Evolutionary conservation across 2,888 invertebrate species (phyloP), one percentile per base, ranked within the genome.

Genomic region (Erebia aethiops): DNA sequence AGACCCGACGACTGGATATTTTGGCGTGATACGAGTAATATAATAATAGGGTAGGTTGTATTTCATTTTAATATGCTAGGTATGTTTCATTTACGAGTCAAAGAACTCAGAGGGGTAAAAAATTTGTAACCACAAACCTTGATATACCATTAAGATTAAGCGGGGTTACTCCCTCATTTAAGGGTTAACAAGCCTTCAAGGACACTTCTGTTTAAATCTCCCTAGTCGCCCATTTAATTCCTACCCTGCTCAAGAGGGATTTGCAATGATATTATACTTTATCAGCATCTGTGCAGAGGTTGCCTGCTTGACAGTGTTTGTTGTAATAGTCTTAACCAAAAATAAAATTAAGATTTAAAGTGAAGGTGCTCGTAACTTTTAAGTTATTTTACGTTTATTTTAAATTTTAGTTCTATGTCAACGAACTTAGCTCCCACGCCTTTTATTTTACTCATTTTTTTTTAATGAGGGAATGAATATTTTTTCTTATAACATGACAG

Each of bases 71-170:
- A 35, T 35, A 35, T 35, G 35, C n/a, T 35, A 35, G 35, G 35
- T 35, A 35, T 7, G 35, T 35, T 35, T 35, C 35, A 13, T 41
- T 41, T n/a, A 60, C n/a, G 41, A 60, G n/a, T 60, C 58, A 41
- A 60, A 43, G 11, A 60, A n/a, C 16, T 35, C 26, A 35, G n/a
- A 35, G 4, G 41, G n/a, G 41, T 52, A 41, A 46, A 52, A 52
- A 69, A 66, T 52, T 60, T 60, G 62, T 62, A 18, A 52, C 46
- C 65, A 62, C 57, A 49, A 66, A 65, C 56, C 60, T 74, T 70
- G 72, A 72, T 72, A 41, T 71, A 57, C 71, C 63, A 72, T 75
- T 70, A 72, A 77, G 74, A 72, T 74, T n/a, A 76, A 74, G 67
- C 67, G 57, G 63, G 67, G 61, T 66, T 71, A 61, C 52, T 71